Conservation (phyloP, 2,888 invertebrate species). For the Lasioglossum pauxillum region DNA sequence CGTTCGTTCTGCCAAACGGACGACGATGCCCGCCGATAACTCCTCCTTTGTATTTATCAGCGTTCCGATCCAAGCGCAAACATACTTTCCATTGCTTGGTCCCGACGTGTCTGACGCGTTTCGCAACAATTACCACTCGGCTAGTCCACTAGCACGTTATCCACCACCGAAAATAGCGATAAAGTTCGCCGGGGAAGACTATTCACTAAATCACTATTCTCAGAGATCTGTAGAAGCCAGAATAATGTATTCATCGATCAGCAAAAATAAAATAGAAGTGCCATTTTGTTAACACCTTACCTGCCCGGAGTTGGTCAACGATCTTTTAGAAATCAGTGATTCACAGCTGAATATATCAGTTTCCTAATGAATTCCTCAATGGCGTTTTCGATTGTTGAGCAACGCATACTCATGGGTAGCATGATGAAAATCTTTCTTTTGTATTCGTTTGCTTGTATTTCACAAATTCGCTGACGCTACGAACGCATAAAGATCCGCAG, state of each 20-base stretch:
- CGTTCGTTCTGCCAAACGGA: constrained; percentile 20
- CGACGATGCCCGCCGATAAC: constrained; percentile 40
- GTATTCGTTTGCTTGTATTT: background rate
- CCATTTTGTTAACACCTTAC: background rate
- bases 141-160: background rate
- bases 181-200: background rate
- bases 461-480: background rate
- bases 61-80: background rate
- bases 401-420: background rate
- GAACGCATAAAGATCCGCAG: background rate
- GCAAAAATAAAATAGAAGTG: background rate
- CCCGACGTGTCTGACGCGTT: background rate
- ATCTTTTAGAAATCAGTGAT: background rate
- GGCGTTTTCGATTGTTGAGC: background rate
- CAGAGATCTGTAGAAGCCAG: background rate
- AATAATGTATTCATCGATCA: background rate
- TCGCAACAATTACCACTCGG: background rate
- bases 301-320: background rate
- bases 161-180: background rate
- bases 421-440: background rate
- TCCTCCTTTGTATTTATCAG: constrained; percentile 27
- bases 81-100: background rate
- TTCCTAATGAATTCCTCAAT: background rate
- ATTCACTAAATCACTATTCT: background rate
- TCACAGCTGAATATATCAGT: background rate